Evolutionary conservation across 2,888 invertebrate species (phyloP).

Genomic region (Dynastes hyllus): DNA sequence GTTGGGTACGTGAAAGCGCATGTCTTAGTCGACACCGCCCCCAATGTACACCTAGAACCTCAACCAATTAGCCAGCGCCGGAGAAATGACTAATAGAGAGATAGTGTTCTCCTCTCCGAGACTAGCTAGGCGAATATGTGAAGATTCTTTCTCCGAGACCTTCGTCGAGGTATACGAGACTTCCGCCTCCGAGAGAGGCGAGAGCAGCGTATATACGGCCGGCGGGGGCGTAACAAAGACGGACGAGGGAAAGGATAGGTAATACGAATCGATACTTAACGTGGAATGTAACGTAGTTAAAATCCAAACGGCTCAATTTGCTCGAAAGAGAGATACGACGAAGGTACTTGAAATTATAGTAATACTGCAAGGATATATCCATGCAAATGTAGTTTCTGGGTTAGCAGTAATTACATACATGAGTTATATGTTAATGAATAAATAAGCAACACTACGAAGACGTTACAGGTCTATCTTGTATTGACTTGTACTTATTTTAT

Average conservation of each 20-base stretch:
- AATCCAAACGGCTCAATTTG: conserved; percentile 39
- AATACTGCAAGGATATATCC: neutral
- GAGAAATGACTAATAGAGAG: conserved; percentile 59
- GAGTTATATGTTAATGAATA: neutral
- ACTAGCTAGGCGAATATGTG: conserved; percentile 37
- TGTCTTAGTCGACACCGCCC: conserved; percentile 67
- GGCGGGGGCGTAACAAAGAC: conserved; percentile 14
- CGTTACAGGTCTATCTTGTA: no score
- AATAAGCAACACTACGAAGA: neutral
- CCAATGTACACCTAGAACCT: conserved; percentile 69
- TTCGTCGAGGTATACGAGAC: conserved; percentile 25
- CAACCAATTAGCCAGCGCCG: conserved; percentile 69
- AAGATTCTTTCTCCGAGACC: conserved; percentile 22
- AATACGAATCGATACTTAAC: conserved; percentile 29
- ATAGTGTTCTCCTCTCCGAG: conserved; percentile 33
- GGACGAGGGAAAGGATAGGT: conserved; percentile 21
- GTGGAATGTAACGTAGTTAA: conserved; percentile 33
- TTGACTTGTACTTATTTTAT: no score
- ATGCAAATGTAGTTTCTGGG: conserved; percentile 24
- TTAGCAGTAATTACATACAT: conserved; percentile 7
- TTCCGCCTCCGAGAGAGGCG: conserved; percentile 20
- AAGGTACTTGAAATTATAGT: conserved; percentile 20
- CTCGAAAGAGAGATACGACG: conserved; percentile 17
- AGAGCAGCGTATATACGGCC: neutral
- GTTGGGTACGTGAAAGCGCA: conserved; percentile 66